Conservation (phyloP, 2,797 vertebrate genomes). For the Halcyon badia region DNA sequence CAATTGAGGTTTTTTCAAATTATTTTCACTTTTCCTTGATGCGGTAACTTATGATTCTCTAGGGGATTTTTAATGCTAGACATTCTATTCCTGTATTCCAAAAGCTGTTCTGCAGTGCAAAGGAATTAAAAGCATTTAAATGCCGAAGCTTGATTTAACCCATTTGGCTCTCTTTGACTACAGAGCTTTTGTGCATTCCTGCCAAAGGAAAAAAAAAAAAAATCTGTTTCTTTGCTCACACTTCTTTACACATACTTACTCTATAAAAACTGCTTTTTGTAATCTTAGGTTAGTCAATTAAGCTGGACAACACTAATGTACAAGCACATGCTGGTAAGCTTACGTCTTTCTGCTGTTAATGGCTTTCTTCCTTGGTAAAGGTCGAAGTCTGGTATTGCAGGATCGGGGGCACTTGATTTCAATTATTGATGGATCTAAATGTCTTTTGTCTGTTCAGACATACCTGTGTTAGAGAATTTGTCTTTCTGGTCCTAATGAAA, state of each 20-base stretch:
- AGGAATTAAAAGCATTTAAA: slow-evolving; percentile 29
- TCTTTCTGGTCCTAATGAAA: neutral
- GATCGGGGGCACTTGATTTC: neutral
- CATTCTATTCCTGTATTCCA: slow-evolving; percentile 1
- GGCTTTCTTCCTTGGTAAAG: slow-evolving; percentile 14
- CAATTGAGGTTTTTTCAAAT: slow-evolving; percentile 45
- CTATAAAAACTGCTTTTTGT: slow-evolving; percentile 28
- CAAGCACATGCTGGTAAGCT: neutral
- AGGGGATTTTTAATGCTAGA: slow-evolving; percentile 44
- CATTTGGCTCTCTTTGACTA: neutral
- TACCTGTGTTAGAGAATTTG: neutral
- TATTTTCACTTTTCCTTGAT: slow-evolving; percentile 40
- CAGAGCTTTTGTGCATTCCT: neutral
- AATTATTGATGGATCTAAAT: slow-evolving; percentile 28
- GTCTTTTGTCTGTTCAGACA: neutral
- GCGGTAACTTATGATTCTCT: slow-evolving; percentile 19
- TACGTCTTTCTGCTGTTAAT: neutral
- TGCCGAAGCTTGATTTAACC: slow-evolving; percentile 61
- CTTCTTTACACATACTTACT: neutral
- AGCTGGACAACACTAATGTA: neutral
- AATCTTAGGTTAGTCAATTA: neutral
- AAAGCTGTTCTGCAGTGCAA: slow-evolving; percentile 39
- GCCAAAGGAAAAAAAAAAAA: neutral
- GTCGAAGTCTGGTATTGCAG: neutral
- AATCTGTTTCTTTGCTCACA: neutral